Evolutionary conservation across 2,888 invertebrate genomes (phyloP), one percentile per base, ranked within the genome.

Genomic region (Steromphala cineraria): DNA sequence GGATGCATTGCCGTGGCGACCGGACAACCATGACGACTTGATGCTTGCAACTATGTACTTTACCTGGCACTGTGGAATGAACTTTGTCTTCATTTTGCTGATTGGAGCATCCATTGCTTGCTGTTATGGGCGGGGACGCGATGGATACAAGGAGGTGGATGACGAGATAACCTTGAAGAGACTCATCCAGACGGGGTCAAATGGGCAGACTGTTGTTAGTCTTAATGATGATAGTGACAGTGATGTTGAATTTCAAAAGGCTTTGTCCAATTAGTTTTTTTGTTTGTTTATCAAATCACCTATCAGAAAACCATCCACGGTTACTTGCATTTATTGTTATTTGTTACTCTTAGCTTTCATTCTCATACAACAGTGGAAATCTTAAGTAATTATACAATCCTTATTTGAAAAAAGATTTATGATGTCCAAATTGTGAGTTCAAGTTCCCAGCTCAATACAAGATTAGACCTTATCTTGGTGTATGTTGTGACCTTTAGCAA

Each of bases 11-110:
- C 83, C 71, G 17, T 94, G 94, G 94, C 90, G 94, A 36, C 84
- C 86, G 19, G 90, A 92, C 4, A 86, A 90, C 87, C 94, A 94
- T 84, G 91, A 90, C 0, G 88, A 94, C 84, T 92, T 94, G 90
- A 94, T 94, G 94, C 87, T 94, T 4, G 92, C 92, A 17, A 94
- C 94, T 2, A 89, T 94, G 85, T 89, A 91, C 40, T 93, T 92
- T 84, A 87, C 91, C 7, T 93, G 93, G 93, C 93, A 93, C 81
- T 87, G 90, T 67, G 88, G 85, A 1, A 88, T 83, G n/a, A 79
- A 84, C 76, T 87, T 92, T 67, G 81, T 92, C 21, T 19, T 90
- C 24, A 87, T 91, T 79, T 82, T 92, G 13, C 81, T 87, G 8
- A 87, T 90, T 17, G 91, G 91, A 5, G 87, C 87, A 0, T 67